Percentiles rank a stretch among this genome's conserved stretches.
These are phyloP conservation scores for Potorous gilbertii DNA, from an alignment of 2,797 vertebrate species.

Conservation along the genomic window DNA sequence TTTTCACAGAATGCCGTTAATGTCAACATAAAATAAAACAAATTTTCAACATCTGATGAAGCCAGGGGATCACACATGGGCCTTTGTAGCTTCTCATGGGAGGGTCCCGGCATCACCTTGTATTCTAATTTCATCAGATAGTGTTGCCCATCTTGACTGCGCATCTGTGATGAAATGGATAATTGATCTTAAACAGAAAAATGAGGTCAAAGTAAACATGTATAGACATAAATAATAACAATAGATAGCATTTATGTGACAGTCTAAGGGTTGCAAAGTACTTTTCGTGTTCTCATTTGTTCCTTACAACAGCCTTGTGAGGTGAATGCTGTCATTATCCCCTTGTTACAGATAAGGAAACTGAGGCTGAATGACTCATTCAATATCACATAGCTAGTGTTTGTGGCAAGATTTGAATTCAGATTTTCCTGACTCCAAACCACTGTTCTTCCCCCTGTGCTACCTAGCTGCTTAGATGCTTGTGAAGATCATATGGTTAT, in stretches of 20 bases:
- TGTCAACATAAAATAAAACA: slow-evolving; percentile 40
- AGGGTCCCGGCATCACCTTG: neutral
- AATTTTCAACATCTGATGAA: slow-evolving; percentile 29
- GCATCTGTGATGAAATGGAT: slow-evolving; percentile 26
- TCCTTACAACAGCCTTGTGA: slow-evolving; percentile 19
- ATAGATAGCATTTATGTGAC: neutral
- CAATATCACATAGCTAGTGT: neutral
- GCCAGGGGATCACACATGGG: neutral
- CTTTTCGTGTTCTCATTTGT: slow-evolving; percentile 20
- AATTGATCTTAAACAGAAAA: slow-evolving; percentile 12
- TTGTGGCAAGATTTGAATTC: neutral
- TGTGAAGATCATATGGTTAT: neutral
- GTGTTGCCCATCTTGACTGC: slow-evolving; percentile 9
- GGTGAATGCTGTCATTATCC: neutral
- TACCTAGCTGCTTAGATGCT: neutral
- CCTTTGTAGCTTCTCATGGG: neutral
- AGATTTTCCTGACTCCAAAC: neutral
- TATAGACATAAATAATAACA: neutral
- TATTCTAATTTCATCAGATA: slow-evolving; percentile 26
- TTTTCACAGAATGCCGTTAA: slow-evolving; percentile 39
- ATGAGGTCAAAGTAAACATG: slow-evolving; percentile 6
- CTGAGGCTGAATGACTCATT: neutral
- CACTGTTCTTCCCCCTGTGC: neutral
- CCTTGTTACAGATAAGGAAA: neutral
- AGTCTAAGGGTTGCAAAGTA: neutral